These are phyloP conservation scores for Oreochromis niloticus DNA, from an alignment of 2,113 vertebrate genomes.

Conservation along the genomic window DNA sequence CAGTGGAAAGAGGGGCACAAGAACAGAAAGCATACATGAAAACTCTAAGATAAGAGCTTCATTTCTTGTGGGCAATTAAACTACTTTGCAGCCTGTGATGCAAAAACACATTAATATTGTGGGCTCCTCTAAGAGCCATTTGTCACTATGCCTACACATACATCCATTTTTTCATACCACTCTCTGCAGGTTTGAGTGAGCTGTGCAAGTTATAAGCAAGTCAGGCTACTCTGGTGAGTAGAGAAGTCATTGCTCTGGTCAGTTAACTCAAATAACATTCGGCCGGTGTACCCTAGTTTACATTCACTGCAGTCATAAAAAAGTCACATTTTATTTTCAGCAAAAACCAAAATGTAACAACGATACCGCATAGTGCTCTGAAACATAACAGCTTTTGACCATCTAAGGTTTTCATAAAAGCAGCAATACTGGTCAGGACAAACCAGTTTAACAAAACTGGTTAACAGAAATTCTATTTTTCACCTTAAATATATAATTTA, in stretches of 20 bases:
- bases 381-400: background rate
- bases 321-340: background rate
- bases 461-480: background rate
- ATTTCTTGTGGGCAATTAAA: slow-evolving; percentile 30
- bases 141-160: background rate
- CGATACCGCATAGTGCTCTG: background rate
- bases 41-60: slow-evolving; percentile 2
- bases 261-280: background rate
- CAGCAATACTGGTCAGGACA: background rate
- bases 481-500: background rate
- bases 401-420: background rate
- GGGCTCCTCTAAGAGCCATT: background rate
- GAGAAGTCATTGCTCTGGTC: background rate
- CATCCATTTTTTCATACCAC: background rate
- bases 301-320: background rate
- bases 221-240: background rate
- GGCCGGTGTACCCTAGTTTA: background rate
- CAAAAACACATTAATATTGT: background rate
- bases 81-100: background rate
- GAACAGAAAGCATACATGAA: slow-evolving; percentile 29
- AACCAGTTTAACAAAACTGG: background rate
- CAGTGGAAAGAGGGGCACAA: slow-evolving; percentile 24
- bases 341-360: background rate
- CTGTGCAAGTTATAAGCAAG: background rate
- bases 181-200: background rate